These are phyloP conservation scores for Trematomus bernacchii DNA, from an alignment of 2,797 vertebrate genomes.

Conservation along the genomic window DNA sequence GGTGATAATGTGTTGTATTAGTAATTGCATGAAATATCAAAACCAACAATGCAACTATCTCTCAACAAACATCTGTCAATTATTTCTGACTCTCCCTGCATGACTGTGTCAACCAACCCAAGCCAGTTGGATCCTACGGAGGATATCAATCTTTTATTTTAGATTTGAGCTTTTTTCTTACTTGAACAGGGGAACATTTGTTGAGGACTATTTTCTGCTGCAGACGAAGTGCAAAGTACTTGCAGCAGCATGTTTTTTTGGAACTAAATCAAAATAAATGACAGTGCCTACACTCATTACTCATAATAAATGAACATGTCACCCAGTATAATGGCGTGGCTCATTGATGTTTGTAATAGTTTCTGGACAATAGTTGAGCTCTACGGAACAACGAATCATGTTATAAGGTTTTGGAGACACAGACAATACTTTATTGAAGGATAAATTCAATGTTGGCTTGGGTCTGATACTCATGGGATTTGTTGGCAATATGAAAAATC, in stretches of 20 bases:
- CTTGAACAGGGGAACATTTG: background rate
- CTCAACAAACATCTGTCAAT: background rate
- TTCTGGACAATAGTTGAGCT: background rate
- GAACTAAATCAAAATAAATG: background rate
- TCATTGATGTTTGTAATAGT: background rate
- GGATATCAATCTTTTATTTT: background rate
- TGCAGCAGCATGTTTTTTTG: background rate
- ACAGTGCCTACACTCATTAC: background rate
- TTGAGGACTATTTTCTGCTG: background rate
- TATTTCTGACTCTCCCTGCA: background rate
- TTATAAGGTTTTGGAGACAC: background rate
- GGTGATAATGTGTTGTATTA: background rate
- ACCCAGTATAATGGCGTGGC: background rate
- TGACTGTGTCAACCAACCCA: background rate
- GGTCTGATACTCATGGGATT: background rate
- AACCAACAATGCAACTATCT: background rate
- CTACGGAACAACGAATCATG: background rate
- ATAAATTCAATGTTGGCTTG: background rate
- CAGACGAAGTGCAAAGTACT: conserved; percentile 5
- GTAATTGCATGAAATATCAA: background rate
- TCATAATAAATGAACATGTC: background rate
- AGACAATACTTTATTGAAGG: conserved; percentile 7
- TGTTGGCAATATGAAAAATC: too few relatives aligned
- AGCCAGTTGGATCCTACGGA: background rate
- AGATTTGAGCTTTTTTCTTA: background rate